phyloP scores from a whole-genome alignment of 1,140 invertebrate species.

The Pachypsylla venusta region DNA sequence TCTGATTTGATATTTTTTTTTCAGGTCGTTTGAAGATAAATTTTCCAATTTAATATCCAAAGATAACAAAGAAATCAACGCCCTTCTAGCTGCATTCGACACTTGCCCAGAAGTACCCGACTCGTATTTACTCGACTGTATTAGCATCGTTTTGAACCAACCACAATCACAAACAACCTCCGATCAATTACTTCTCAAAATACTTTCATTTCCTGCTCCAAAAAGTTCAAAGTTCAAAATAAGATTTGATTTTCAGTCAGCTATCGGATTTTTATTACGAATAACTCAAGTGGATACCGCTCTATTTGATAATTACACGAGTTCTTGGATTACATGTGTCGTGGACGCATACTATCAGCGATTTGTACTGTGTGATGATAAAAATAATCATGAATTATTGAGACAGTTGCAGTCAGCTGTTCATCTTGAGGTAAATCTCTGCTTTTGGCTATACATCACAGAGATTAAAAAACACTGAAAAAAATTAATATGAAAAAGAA shows the following conservation, averaged over 20 bases:
- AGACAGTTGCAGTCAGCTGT: not conserved
- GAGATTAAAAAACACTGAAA: too few species aligned
- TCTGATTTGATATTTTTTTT: too few species aligned
- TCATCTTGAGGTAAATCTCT: not conserved
- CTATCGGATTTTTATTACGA: not conserved
- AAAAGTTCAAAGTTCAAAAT: slow-evolving; percentile 2
- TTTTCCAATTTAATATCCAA: not conserved
- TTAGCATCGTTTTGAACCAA: not conserved
- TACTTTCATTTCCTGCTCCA: not conserved
- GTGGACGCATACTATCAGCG: not conserved
- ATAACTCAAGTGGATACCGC: not conserved
- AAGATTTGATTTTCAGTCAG: not conserved
- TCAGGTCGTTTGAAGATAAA: not conserved
- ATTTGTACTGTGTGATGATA: not conserved
- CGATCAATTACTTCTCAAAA: slow-evolving; percentile 1
- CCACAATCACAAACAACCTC: not conserved
- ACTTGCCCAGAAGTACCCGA: not conserved
- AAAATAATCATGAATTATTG: not conserved
- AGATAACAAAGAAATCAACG: not conserved
- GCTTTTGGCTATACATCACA: too few species aligned
- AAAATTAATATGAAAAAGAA: too few species aligned
- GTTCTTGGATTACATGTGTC: not conserved
- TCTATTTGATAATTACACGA: not conserved
- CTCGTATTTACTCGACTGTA: not conserved
- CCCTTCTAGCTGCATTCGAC: not conserved